Percentiles rank a stretch among this genome's conserved stretches.
Conservation (phyloP, 1,140 invertebrate species). For the Psilanteris sp. region DNA sequence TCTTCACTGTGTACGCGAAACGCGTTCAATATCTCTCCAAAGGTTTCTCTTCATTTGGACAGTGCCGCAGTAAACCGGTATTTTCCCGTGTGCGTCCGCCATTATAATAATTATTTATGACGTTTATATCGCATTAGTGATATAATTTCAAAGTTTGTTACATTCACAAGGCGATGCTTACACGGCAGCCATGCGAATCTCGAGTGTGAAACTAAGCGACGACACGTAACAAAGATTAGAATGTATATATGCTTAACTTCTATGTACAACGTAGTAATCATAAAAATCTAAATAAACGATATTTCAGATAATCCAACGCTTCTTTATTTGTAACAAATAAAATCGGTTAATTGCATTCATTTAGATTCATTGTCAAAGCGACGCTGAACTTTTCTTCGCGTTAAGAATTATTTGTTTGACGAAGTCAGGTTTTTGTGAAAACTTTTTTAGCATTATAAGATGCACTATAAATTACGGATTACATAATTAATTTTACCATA, state of each 20-base stretch:
- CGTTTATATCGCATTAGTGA: constrained; percentile 75
- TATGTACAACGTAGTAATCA: constrained; percentile 26
- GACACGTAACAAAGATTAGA: constrained; percentile 61
- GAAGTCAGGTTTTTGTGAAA: too few species aligned
- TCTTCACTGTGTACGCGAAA: constrained; percentile 53
- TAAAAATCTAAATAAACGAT: constrained; percentile 45
- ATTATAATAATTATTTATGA: constrained; percentile 77
- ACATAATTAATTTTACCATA: too few species aligned
- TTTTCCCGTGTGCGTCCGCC: constrained; percentile 66
- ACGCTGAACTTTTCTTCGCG: too few species aligned
- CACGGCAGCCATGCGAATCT: constrained; percentile 53
- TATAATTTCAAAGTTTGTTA: constrained; percentile 77
- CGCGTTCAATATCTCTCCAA: constrained; percentile 63
- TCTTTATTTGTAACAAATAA: too few species aligned
- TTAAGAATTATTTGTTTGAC: too few species aligned
- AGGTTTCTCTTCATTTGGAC: constrained; percentile 65
- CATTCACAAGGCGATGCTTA: constrained; percentile 58
- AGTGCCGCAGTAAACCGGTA: constrained; percentile 60
- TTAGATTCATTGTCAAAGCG: too few species aligned
- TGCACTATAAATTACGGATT: too few species aligned
- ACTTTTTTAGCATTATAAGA: too few species aligned
- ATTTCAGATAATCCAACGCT: constrained; percentile 35
- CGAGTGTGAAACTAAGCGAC: constrained; percentile 58
- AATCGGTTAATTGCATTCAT: too few species aligned
- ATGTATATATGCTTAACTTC: constrained; percentile 54